phyloP scores from a whole-genome alignment of 1,140 invertebrate genomes.

The Leptoteleia sp. region DNA sequence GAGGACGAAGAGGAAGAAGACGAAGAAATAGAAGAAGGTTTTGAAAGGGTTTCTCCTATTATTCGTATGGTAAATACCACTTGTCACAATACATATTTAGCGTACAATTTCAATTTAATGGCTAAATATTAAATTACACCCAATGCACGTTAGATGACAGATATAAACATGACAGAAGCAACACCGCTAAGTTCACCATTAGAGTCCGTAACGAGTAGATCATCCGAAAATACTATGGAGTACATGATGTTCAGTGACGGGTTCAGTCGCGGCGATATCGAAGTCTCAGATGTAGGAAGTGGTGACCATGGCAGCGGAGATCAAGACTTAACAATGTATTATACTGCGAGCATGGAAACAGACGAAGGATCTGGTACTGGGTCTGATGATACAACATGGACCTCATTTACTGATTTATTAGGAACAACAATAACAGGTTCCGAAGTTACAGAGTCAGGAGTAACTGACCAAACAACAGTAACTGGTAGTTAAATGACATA shows the following conservation, averaged over 20 bases:
- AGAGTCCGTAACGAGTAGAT: constrained; percentile 48
- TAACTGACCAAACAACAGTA: constrained; percentile 23
- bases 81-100: neutral
- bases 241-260: constrained; percentile 85
- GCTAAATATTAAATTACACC: constrained; percentile 2
- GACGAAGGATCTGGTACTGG: constrained; percentile 73
- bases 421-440: constrained; percentile 39
- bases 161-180: constrained; percentile 64
- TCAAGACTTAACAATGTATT: constrained; percentile 38
- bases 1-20: constrained; percentile 83
- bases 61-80: constrained; percentile 60
- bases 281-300: constrained; percentile 70
- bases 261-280: constrained; percentile 72
- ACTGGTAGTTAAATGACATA: constrained; percentile 22
- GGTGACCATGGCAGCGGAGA: constrained; percentile 50
- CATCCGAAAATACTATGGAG: constrained; percentile 70
- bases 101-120: neutral
- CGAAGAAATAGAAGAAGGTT: constrained; percentile 74
- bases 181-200: constrained; percentile 68
- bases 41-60: constrained; percentile 40
- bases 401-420: neutral
- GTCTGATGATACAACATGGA: constrained; percentile 53
- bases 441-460: constrained; percentile 42
- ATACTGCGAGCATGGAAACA: constrained; percentile 32
- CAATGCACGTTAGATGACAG: constrained; percentile 20